Conservation (phyloP, 1,140 invertebrate genomes). For the Bathynomus jamesi region DNA sequence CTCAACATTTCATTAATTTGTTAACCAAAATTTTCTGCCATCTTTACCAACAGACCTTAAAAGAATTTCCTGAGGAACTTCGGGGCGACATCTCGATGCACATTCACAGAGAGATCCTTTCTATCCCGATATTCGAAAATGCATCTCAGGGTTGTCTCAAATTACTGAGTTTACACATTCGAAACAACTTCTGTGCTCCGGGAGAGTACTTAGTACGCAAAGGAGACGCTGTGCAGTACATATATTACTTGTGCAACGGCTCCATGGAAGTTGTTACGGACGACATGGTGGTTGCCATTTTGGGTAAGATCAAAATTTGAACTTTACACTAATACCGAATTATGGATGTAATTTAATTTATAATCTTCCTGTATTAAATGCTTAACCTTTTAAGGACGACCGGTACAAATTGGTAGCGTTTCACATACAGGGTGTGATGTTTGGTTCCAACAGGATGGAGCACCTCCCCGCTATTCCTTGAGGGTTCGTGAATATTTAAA, state of each 20-base stretch:
- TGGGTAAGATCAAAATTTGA: no score
- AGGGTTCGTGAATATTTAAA: no score
- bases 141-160: slow-evolving; percentile 86
- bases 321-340: neutral
- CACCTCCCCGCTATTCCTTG: no score
- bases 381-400: no score
- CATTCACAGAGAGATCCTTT: slow-evolving; percentile 86
- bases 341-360: neutral
- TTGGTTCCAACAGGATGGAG: no score
- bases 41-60: slow-evolving; percentile 85
- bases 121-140: slow-evolving; percentile 85
- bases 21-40: no score
- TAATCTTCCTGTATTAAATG: neutral
- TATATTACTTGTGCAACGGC: slow-evolving; percentile 94
- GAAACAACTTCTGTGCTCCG: slow-evolving; percentile 88
- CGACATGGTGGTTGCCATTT: slow-evolving; percentile 94
- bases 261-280: slow-evolving; percentile 98
- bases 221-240: slow-evolving; percentile 90
- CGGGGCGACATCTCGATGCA: slow-evolving; percentile 92
- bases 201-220: slow-evolving; percentile 94
- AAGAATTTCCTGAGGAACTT: slow-evolving; percentile 92
- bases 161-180: slow-evolving; percentile 77
- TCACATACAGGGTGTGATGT: no score
- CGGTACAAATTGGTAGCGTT: no score
- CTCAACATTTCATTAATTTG: neutral